Conservation (phyloP, 2,888 invertebrate species). For the Vanessa cardui region DNA sequence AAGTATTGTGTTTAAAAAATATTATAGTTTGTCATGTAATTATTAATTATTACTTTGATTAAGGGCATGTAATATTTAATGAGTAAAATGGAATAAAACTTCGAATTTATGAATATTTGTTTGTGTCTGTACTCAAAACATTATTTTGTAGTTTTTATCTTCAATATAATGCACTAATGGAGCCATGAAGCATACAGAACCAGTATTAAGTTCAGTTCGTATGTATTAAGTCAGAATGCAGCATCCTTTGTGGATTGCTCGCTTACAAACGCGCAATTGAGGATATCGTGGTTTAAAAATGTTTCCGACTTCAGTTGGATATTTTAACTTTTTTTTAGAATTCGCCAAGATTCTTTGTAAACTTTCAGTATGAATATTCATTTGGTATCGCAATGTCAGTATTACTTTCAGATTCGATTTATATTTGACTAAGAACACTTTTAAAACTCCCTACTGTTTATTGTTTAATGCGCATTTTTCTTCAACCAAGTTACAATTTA, state of each 20-base stretch:
- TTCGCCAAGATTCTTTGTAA: not conserved
- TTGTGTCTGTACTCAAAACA: too few species aligned
- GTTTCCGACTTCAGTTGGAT: slow-evolving; percentile 10
- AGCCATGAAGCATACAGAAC: slow-evolving; percentile 14
- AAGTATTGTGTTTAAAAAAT: too few species aligned
- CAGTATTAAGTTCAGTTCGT: slow-evolving; percentile 28
- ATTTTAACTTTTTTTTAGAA: slow-evolving; percentile 1
- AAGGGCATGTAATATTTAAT: too few species aligned
- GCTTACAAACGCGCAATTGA: slow-evolving; percentile 23
- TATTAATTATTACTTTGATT: too few species aligned
- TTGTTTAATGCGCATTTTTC: too few species aligned
- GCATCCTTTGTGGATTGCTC: slow-evolving; percentile 26
- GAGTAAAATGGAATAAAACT: too few species aligned
- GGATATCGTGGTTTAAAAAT: slow-evolving; percentile 28
- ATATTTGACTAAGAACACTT: too few species aligned
- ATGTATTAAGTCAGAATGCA: slow-evolving; percentile 23
- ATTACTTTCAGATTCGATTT: too few species aligned
- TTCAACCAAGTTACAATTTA: too few species aligned
- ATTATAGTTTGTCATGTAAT: too few species aligned
- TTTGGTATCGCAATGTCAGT: not conserved
- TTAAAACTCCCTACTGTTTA: too few species aligned
- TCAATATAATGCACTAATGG: not conserved
- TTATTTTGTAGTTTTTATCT: not conserved
- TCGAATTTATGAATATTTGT: too few species aligned
- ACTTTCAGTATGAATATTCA: not conserved